Conservation (phyloP, 2,113 vertebrate species). For the Eublepharis macularius region DNA sequence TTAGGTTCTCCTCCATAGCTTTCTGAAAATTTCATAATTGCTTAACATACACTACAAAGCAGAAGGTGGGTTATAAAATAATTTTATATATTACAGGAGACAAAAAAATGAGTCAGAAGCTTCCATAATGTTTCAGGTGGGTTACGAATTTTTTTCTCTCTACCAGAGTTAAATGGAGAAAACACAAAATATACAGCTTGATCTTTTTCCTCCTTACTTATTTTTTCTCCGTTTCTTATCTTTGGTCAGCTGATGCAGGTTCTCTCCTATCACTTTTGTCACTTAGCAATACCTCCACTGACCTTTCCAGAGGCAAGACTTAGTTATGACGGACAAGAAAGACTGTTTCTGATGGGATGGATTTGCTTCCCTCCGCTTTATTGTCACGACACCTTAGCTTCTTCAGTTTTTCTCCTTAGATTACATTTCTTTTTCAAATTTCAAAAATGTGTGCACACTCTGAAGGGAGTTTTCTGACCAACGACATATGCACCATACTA, state of each 20-base stretch:
- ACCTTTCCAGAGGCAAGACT: conserved; percentile 71
- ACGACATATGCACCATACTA: background rate
- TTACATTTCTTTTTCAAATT: background rate
- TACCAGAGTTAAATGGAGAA: conserved; percentile 6
- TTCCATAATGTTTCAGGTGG: conserved; percentile 30
- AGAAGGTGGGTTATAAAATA: conserved; percentile 3
- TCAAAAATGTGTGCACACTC: background rate
- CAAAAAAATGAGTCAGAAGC: background rate
- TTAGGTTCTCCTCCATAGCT: conserved; percentile 11
- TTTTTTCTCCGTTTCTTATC: conserved; percentile 45
- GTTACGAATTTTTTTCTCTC: conserved; percentile 44
- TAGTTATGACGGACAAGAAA: conserved; percentile 65
- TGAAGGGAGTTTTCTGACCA: background rate
- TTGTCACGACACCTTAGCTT: conserved; percentile 53
- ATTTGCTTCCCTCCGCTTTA: conserved; percentile 55
- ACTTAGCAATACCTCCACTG: conserved; percentile 63
- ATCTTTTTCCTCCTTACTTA: background rate
- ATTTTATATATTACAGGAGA: conserved; percentile 25
- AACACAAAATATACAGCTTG: conserved; percentile 35
- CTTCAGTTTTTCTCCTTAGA: conserved; percentile 13
- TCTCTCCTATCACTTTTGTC: conserved; percentile 62
- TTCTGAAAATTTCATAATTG: conserved; percentile 30
- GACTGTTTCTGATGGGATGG: conserved; percentile 60
- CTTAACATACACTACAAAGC: conserved; percentile 23
- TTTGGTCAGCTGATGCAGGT: conserved; percentile 52